Percentiles rank a stretch among this genome's conserved stretches.
These are phyloP conservation scores for silkworm (Bombyx mori) DNA, from an alignment of 1,140 invertebrate species.

Conservation along the genomic window ASM3026992v2 NC_085115.1:7759001-7759500, in stretches of 20 bases:
- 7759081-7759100: too few species aligned
- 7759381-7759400: constrained; percentile 58
- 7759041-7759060: too few species aligned
- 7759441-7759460: too few species aligned
- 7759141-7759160: too few species aligned
- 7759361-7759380: constrained; percentile 40
- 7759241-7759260: constrained; percentile 44
- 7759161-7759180: too few species aligned
- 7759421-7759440: too few species aligned
- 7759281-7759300: constrained; percentile 53
- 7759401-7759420: constrained; percentile 13
- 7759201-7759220: constrained; percentile 32
- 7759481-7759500: too few species aligned
- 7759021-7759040: too few species aligned
- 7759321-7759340: constrained; percentile 39
- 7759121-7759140: not conserved
- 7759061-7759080: too few species aligned
- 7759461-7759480: too few species aligned
- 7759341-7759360: constrained; percentile 37
- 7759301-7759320: constrained; percentile 48
- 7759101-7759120: not conserved
- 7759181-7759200: constrained; percentile 28
- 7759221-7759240: constrained; percentile 36
- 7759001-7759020: too few species aligned
- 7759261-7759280: constrained; percentile 55